Percentiles rank a stretch among this genome's conserved stretches.
Evolutionary conservation across 2,797 vertebrate genomes (phyloP).

Genomic region (Macropodus opercularis): DNA sequence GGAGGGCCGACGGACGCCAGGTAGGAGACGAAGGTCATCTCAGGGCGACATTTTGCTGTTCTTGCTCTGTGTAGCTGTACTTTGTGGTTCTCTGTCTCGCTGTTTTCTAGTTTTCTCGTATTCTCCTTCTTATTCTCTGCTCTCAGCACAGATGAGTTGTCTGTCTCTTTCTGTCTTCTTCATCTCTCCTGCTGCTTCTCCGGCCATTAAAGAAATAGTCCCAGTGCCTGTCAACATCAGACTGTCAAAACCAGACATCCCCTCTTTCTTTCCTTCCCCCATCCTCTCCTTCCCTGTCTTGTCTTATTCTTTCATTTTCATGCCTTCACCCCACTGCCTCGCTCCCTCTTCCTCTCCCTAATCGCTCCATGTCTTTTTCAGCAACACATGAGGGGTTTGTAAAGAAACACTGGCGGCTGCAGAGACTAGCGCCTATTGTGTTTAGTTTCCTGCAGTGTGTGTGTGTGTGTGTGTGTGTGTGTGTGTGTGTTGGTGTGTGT

Average conservation of each 20-base stretch:
- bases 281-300: conserved; percentile 31
- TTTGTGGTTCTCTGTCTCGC: conserved; percentile 16
- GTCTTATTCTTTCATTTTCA: conserved; percentile 47
- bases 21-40: conserved; percentile 43
- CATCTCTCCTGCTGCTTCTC: conserved; percentile 41
- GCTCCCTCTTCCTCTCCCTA: conserved; percentile 39
- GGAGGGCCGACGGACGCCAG: conserved; percentile 78
- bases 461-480: conserved; percentile 20
- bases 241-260: conserved; percentile 58
- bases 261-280: conserved; percentile 8
- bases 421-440: conserved; percentile 72
- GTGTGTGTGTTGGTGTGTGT: conserved; percentile 49
- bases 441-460: conserved; percentile 67
- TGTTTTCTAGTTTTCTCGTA: not conserved
- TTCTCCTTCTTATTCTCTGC: conserved; percentile 2
- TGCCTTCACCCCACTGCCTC: conserved; percentile 26
- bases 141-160: conserved; percentile 32
- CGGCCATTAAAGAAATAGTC: conserved; percentile 61
- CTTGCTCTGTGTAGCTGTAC: not conserved
- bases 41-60: conserved; percentile 7
- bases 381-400: conserved; percentile 65
- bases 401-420: conserved; percentile 62
- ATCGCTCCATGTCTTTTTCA: conserved; percentile 64
- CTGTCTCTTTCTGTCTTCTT: conserved; percentile 38
- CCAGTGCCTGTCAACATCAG: conserved; percentile 62